Evolutionary conservation across 2,888 invertebrate genomes (phyloP), one percentile per base, ranked within the genome.

Genomic region (Malachius bipustulatus): DNA sequence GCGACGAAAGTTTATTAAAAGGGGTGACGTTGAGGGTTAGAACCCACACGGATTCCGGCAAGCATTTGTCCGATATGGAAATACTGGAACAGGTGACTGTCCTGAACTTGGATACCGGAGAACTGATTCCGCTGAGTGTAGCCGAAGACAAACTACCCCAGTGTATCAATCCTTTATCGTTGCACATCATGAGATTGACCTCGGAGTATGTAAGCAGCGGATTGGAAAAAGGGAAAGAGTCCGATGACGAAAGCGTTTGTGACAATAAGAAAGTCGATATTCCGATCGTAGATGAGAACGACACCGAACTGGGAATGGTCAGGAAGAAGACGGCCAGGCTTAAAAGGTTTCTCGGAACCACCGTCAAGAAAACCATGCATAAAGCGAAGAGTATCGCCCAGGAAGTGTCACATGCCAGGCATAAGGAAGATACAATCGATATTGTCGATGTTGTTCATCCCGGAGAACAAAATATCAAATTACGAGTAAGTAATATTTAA

Each of bases 111-210:
- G 83, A 83, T 58, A 83, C 82, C 4, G 89, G 94, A 2, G 94
- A 94, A 63, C 74, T 84, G 47, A 82, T 94, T 49, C 91, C 94
- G n/a, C 67, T 96, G 39, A 91, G 89, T 56, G 82, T 85, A 51
- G 93, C 94, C 2, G 94, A 94, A 58, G 91, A 93, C 59, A 89
- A 89, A 63, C 65, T 89, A 45, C 89, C 89, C 1, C 81, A 82
- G 55, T 84, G 89, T 60, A 81, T 90, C 57, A 94, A 96, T 69
- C 96, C 94, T 3, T 70, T 96, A 38, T 89, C 90, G 12, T 66
- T 94, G 46, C 94, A 96, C 63, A 93, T 96, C 57, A 89, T 94
- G 80, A 71, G 90, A 40, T 67, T 90, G 37, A 90, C 90, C 0
- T 87, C 89, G 0, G 89, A 93, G 64, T 93, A 89, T 59, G 82